Evolutionary conservation across 2,888 invertebrate genomes (phyloP).

Genomic region (Acrobasis repandana): DNA sequence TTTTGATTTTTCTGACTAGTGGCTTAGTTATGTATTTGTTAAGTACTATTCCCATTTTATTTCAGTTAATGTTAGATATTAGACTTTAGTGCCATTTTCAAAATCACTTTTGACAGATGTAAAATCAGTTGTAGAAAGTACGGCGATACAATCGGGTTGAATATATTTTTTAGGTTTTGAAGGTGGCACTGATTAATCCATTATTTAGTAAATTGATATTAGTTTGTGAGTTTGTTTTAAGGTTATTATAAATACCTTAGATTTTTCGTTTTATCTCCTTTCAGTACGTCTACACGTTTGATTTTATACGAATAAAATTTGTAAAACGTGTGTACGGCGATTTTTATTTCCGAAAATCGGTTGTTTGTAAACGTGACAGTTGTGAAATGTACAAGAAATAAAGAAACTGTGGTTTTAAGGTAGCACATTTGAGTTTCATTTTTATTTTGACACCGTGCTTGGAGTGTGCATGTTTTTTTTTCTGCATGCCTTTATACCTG

Average conservation of each 20-base stretch:
- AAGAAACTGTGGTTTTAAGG: slow-evolving; percentile 68
- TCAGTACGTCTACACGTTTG: slow-evolving; percentile 22
- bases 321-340: slow-evolving; percentile 29
- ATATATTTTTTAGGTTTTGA: slow-evolving; percentile 45
- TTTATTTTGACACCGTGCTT: slow-evolving; percentile 57
- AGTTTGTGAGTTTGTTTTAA: slow-evolving; percentile 47
- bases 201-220: slow-evolving; percentile 58
- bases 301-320: slow-evolving; percentile 16
- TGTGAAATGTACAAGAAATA: slow-evolving; percentile 79
- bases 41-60: slow-evolving; percentile 77
- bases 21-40: slow-evolving; percentile 61
- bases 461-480: slow-evolving; percentile 67
- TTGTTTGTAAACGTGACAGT: slow-evolving; percentile 68
- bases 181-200: slow-evolving; percentile 53
- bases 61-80: slow-evolving; percentile 63
- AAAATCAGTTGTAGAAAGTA: background rate
- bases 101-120: slow-evolving; percentile 32
- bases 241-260: slow-evolving; percentile 21
- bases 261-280: slow-evolving; percentile 33
- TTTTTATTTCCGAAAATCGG: slow-evolving; percentile 41
- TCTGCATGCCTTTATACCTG: slow-evolving; percentile 55
- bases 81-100: slow-evolving; percentile 67
- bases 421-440: slow-evolving; percentile 71
- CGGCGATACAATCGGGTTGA: background rate
- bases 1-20: slow-evolving; percentile 58